Evolutionary conservation across 2,888 invertebrate genomes (phyloP).

Genomic region (Caenorhabditis panamensis): DNA sequence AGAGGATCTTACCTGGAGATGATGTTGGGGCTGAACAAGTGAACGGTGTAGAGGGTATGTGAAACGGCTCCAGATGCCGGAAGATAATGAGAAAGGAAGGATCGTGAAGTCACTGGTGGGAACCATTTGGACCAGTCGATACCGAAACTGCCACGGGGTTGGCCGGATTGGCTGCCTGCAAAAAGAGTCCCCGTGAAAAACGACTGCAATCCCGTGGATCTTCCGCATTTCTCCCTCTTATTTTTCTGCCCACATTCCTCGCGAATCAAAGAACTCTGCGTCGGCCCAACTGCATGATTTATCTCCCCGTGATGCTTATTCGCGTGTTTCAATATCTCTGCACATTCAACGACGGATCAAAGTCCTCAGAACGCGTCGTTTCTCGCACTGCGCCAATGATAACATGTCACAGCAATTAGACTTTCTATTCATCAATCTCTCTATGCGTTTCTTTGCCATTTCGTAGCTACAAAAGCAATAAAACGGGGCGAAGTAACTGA

Average conservation of each 20-base stretch:
- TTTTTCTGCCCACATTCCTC: not conserved
- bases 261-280: slow-evolving; percentile 8
- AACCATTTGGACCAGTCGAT: slow-evolving; percentile 67
- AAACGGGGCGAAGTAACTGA: slow-evolving; percentile 15
- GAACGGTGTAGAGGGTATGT: slow-evolving; percentile 76
- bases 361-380: slow-evolving; percentile 18
- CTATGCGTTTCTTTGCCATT: not conserved
- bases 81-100: slow-evolving; percentile 75
- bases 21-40: slow-evolving; percentile 76
- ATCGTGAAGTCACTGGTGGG: slow-evolving; percentile 67
- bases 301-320: not conserved
- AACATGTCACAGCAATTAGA: slow-evolving; percentile 42
- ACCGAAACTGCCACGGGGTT: slow-evolving; percentile 34
- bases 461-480: slow-evolving; percentile 4
- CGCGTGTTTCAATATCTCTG: slow-evolving; percentile 6
- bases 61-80: slow-evolving; percentile 76
- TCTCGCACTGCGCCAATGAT: slow-evolving; percentile 24
- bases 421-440: slow-evolving; percentile 29
- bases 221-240: not conserved
- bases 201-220: not conserved
- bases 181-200: slow-evolving; percentile 7
- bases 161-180: slow-evolving; percentile 42
- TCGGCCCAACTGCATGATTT: not conserved
- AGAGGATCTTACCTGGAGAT: slow-evolving; percentile 58
- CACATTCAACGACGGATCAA: not conserved